Evolutionary conservation across 2,888 invertebrate genomes (phyloP), one percentile per base, ranked within the genome.

Genomic region (Phengaris alcon): DNA sequence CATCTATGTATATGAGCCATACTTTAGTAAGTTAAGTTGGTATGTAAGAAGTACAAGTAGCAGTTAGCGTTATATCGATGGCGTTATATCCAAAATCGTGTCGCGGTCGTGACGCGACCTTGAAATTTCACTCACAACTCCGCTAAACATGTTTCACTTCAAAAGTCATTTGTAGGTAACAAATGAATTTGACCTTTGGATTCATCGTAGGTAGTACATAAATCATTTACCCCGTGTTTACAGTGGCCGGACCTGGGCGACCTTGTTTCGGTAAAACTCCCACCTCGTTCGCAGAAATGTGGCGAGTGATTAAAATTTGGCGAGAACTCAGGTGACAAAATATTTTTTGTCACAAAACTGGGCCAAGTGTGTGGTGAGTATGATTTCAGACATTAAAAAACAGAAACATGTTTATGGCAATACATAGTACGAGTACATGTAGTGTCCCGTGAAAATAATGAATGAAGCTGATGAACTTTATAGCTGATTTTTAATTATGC

Each of bases 171-270:
- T 64, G 64, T 44, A 7, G 64, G 44, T 35, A 64, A 44, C 35
- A 64, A 59, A 59, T 22, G 10, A 35, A 2, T 64, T 44, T 64
- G 64, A 64, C 64, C 35, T 64, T 64, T 64, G 13, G 12, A 35
- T 35, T 44, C 5, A 68, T n/a, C 46, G 48, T 69, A 48, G 48
- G 68, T 46, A 68, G 48, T 69, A 69, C 46, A 48, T 69, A 69
- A 69, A 64, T 64, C 64, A 35, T 69, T 69, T 48, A 48, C 8
- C 6, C 69, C 69, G 15, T 69, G 69, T 69, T 69, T 48, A 48
- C 69, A 48, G 46, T 69, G 48, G 69, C 69, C 69, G 13, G 68
- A 69, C 69, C 69, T 15, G 46, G 69, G 13, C 15, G 69, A 48
- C 69, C 69, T 69, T 69, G 69, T 69, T 69, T 15, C n/a, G 48